These are phyloP conservation scores for Castor canadensis DNA, from an alignment of 2,113 vertebrate species.

Conservation along the genomic window DNA sequence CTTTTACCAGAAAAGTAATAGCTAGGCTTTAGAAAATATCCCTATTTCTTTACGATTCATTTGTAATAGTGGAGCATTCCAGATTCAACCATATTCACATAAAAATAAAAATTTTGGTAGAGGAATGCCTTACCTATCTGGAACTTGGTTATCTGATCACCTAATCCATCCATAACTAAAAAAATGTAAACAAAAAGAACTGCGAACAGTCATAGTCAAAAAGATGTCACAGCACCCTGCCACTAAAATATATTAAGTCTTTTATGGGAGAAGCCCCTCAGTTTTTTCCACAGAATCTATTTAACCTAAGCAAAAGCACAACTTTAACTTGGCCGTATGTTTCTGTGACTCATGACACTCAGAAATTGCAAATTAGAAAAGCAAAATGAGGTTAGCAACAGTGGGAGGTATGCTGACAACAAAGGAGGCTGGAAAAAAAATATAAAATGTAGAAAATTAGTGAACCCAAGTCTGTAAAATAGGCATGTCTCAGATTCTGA, in stretches of 20 bases:
- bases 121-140: not conserved
- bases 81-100: not conserved
- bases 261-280: not conserved
- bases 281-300: slow-evolving; percentile 15
- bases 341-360: not conserved
- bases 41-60: slow-evolving; percentile 16
- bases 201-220: not conserved
- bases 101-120: slow-evolving; percentile 40
- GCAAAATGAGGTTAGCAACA: slow-evolving; percentile 26
- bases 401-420: not conserved
- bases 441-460: not conserved
- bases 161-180: not conserved
- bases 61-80: not conserved
- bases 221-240: not conserved
- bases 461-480: not conserved
- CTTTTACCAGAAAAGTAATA: not conserved
- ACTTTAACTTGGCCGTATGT: not conserved
- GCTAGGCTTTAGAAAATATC: not conserved
- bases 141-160: not conserved
- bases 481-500: not conserved
- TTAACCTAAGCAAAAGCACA: slow-evolving; percentile 38
- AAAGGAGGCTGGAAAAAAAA: not conserved
- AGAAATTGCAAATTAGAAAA: not conserved
- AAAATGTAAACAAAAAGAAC: not conserved
- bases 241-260: slow-evolving; percentile 4